Base-by-base conservation (phyloP, 2,888 invertebrate genomes). In the Taphrorychus bicolor region DNA sequence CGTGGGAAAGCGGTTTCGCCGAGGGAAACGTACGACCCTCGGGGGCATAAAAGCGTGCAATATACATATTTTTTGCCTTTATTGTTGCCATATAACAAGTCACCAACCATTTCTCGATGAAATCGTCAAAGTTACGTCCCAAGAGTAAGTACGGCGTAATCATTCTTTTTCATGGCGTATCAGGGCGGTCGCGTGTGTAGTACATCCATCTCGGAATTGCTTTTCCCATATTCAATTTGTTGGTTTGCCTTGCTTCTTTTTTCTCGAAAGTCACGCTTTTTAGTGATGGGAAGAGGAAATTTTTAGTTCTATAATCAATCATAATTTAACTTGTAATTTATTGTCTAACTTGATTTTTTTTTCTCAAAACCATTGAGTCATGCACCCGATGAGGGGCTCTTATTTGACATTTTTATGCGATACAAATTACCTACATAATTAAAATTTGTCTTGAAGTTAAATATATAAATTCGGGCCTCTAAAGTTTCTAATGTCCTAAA, bases 61-160 rank as follows among this genome's bases (percentile, higher is more conserved):
- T 68, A 63, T 59, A 68, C 59, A 63, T 68, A 63, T 63, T 63
- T 68, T 68, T 68, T 63, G 59, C 24, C 48, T 68, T 68, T 68
- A 63, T 68, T 68, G 68, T 63, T 24, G 62, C 63, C 54, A 59
- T 68, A 52, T 60, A 68, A 68, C 68, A 68, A 68, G 62, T 68
- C 62, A 68, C 63, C 63, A 59, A 59, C 63, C 62, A 68, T 68
- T 63, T 63, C 63, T 58, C 49, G 57, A 67, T 62, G 59, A 68
- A 68, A 68, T 63, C 59, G 59, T 68, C 63, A 59, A 63, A 59
- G 63, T 68, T 62, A 63, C 58, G 59, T 68, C 68, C 68, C 68
- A 48, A 17, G 68, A 68, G 68, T 58, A 19, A 53, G 40, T 17
- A 17, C 45, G 17, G 49, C 45, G 45, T 68, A 62, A 68, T 68